A percentile compares a stretch with the other conserved stretches of the same genome.
Evolutionary conservation across 2,797 vertebrate species (phyloP).

Genomic region (Gymnothorax javanicus): DNA sequence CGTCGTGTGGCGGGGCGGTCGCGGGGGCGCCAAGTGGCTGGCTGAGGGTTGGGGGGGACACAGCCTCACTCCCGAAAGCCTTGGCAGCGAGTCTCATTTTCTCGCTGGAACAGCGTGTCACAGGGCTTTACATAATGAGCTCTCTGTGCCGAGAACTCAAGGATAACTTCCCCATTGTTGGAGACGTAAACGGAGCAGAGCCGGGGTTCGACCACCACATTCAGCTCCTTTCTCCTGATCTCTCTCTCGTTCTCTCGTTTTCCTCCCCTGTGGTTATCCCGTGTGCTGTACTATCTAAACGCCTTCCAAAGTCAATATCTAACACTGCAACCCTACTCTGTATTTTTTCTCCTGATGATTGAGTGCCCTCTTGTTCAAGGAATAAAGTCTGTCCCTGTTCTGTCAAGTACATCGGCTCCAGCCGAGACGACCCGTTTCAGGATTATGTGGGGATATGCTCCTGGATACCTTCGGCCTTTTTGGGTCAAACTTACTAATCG

Average conservation of each 20-base stretch:
- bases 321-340: background rate
- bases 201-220: background rate
- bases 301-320: background rate
- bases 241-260: background rate
- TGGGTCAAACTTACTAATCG: background rate
- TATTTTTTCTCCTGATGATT: background rate
- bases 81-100: constrained; percentile 16
- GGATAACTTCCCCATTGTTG: constrained; percentile 35
- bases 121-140: constrained; percentile 48
- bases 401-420: background rate
- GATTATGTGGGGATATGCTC: background rate
- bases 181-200: constrained; percentile 17
- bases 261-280: background rate
- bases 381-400: background rate
- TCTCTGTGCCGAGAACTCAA: constrained; percentile 40
- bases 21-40: no score
- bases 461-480: background rate
- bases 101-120: constrained; percentile 41
- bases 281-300: background rate
- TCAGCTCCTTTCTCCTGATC: background rate
- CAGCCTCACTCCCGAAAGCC: constrained; percentile 36
- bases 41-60: constrained; percentile 15
- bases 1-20: background rate
- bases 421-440: background rate
- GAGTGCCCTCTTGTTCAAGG: background rate